Conservation (phyloP, 1,140 invertebrate genomes). For the Luehdorfia chinensis region DNA sequence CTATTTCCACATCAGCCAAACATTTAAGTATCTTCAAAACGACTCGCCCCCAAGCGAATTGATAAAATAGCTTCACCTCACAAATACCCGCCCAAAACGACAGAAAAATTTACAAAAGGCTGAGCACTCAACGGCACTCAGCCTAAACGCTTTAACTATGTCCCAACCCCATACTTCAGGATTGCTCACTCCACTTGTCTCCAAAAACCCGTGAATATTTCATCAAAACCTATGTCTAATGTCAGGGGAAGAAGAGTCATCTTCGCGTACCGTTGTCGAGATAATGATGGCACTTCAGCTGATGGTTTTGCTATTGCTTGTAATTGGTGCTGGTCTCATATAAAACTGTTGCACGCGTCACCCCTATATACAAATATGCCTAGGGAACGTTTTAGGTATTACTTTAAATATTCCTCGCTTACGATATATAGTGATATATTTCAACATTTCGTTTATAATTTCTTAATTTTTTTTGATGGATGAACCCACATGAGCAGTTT, state of each 20-base stretch:
- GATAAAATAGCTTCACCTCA: conserved; percentile 68
- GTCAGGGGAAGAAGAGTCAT: conserved; percentile 39
- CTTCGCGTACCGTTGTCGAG: conserved; percentile 42
- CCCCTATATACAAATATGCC: conserved; percentile 48
- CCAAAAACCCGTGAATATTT: conserved; percentile 68
- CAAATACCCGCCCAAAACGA: conserved; percentile 60
- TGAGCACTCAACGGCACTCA: conserved; percentile 59
- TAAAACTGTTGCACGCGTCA: conserved; percentile 73
- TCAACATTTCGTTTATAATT: no score
- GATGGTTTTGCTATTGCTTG: conserved; percentile 69
- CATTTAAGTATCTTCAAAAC: conserved; percentile 51
- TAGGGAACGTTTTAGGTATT: conserved; percentile 14
- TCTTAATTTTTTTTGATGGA: no score
- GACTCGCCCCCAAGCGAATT: conserved; percentile 57
- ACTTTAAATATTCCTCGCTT: background rate
- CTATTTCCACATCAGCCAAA: conserved; percentile 21
- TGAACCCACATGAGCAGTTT: no score
- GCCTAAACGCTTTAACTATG: conserved; percentile 75
- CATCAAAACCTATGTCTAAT: conserved; percentile 56
- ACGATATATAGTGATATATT: conserved; percentile 2
- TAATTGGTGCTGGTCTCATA: conserved; percentile 70
- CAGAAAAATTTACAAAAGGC: conserved; percentile 71
- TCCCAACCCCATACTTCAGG: conserved; percentile 69
- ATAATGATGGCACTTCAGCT: conserved; percentile 74
- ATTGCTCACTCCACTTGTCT: conserved; percentile 75